phyloP scores from a whole-genome alignment of 1,140 invertebrate species.

The Octopus sinensis region DNA sequence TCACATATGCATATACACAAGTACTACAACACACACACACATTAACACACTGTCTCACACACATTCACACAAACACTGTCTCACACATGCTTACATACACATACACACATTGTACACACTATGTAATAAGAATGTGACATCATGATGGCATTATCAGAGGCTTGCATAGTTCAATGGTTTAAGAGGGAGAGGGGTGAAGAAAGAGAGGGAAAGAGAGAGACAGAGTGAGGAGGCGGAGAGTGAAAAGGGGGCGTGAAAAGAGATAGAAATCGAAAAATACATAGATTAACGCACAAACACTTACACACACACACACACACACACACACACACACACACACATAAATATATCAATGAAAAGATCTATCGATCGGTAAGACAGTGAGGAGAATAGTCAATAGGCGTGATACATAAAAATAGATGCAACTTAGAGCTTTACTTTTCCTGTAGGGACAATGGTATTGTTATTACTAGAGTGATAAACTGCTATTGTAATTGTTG shows the following conservation, averaged over 20 bases:
- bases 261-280: not conserved
- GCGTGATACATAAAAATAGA: too few relatives aligned
- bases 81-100: not conserved
- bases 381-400: too few relatives aligned
- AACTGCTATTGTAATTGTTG: too few relatives aligned
- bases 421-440: too few relatives aligned
- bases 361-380: too few relatives aligned
- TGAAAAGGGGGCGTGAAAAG: not conserved
- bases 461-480: too few relatives aligned
- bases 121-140: not conserved
- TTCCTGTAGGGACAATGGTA: too few relatives aligned
- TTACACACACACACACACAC: not conserved
- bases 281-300: constrained; percentile 15
- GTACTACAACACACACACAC: not conserved
- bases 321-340: too few relatives aligned
- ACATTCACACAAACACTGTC: not conserved
- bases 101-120: not conserved
- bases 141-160: not conserved
- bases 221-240: constrained; percentile 1
- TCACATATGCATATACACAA: not conserved
- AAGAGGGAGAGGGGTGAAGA: not conserved
- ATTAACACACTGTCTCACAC: not conserved
- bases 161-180: not conserved
- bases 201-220: constrained; percentile 6
- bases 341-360: too few relatives aligned